Base-by-base conservation (phyloP, 2,113 vertebrate species). In the Notothenia rossii region DNA sequence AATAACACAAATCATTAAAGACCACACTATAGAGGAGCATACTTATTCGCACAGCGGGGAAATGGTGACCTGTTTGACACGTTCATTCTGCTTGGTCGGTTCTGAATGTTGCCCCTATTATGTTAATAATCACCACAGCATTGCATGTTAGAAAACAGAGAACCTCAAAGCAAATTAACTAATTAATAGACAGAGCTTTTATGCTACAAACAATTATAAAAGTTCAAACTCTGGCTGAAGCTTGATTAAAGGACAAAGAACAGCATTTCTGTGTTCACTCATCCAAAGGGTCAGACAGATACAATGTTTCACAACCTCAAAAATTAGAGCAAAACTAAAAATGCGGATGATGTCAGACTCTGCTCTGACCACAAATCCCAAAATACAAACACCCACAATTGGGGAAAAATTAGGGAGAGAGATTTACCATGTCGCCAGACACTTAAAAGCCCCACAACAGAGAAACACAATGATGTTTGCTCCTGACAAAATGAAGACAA, bases 31-130 rank as follows among this genome's bases (percentile, higher is more conserved):
- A 56, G 8, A 2, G 65, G 36, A 56, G 12, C 22, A 33, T 20
- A 65, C 0, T n/a, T 20, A 18, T 22, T 29, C n/a, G n/a, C 36
- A 67, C 78, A 75, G 71, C 61, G 59, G 78, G 72, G 22, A 22
- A 25, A 40, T 10, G 12, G 22, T 68, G 64, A 77, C 68, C 65
- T 22, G 14, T 48, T 72, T 74, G 81, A 76, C 85, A 82, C 62
- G 20, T 66, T 67, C 45, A 10, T 59, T 76, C 70, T 83, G 79
- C 81, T 43, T 70, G 65, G 68, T 61, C 84, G 59, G 25, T 53
- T 64, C 61, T 70, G 58, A 85, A 72, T 77, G 71, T 76, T 66
- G 72, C 13, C 81, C 33, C 59, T 83, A 88, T 90, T 86, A 85
- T 73, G 58, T 72, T 68, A 85, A 79, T 82, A 84, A 83, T 77